Evolutionary conservation across 2,797 vertebrate species (phyloP), one percentile per base, ranked within the genome.

Genomic region (Argya squamiceps): DNA sequence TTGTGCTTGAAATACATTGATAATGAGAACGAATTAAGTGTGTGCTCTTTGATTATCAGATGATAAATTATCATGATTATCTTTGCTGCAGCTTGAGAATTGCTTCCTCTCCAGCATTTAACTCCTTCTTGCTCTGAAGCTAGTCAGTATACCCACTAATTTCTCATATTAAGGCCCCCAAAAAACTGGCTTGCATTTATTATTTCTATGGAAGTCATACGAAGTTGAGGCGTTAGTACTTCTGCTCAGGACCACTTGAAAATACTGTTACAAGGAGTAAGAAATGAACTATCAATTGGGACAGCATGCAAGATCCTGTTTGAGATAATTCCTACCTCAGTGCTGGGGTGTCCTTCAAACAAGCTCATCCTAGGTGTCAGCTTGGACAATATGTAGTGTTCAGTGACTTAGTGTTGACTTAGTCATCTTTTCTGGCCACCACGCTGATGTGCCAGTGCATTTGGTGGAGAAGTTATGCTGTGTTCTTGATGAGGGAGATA

Each of bases 1-100:
- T 93, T 96, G 84, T 94, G 93, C 93, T 94, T 92, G 96, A 97
- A 96, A 96, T 97, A 96, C 93, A 92, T 93, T 95, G 94, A 95
- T 96, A 96, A 97, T 96, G 95, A 96, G 96, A 92, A 96, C 74
- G 74, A 97, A 97, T 97, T 95, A 97, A 96, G 95, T 93, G 96
- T 84, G 80, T 96, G 95, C 90, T 96, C 88, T 96, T 96, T 97
- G 95, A 97, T 97, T 95, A 96, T 95, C 93, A 90, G 90, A 95
- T 96, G 94, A 95, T 96, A 97, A 97, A 97, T 97, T 96, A 96
- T 52, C 90, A 87, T 97, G 94, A 97, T 96, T 97, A 97, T 88
- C 90, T 92, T 96, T 74, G 90, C 95, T 86, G 85, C 89, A 96
- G 83, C 64, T 91, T 90, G 69, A 93, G 95, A 96, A 94, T 78